Conservation (phyloP, 2,888 invertebrate species). For the Glyphotaelius pellucidus region DNA sequence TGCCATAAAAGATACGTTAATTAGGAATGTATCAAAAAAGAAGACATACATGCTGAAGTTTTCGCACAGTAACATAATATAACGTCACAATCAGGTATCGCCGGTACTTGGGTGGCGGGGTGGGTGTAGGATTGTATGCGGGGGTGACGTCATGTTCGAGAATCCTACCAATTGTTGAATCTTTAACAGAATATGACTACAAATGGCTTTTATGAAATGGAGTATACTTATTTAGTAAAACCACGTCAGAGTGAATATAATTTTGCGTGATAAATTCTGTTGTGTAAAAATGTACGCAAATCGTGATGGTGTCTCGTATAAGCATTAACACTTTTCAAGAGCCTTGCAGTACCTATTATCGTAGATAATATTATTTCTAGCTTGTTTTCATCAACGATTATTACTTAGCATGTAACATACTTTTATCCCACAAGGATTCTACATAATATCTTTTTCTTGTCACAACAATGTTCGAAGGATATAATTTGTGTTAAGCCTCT, state of each 20-base stretch:
- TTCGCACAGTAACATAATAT: neutral
- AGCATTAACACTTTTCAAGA: too few relatives aligned
- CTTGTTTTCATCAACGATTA: too few relatives aligned
- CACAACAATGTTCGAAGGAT: conserved; percentile 16
- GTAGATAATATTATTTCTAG: too few relatives aligned
- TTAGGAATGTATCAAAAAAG: conserved; percentile 52
- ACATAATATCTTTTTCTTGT: neutral
- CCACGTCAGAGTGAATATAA: conserved; percentile 46
- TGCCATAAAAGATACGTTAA: conserved; percentile 59
- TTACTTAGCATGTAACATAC: too few relatives aligned
- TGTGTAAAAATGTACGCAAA: neutral
- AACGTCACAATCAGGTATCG: neutral
- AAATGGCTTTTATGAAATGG: neutral
- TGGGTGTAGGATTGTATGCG: neutral
- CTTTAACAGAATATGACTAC: neutral
- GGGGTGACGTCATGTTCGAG: neutral
- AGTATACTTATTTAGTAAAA: neutral
- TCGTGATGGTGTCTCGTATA: neutral
- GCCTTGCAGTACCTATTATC: too few relatives aligned
- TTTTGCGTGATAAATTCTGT: neutral
- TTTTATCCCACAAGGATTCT: neutral
- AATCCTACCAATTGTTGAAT: neutral
- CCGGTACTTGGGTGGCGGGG: neutral
- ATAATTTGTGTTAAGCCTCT: neutral
- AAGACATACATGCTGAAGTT: neutral